A percentile compares a stretch with the other conserved stretches of the same genome.
Conservation (phyloP, 2,888 invertebrate species). For the Leptopterna dolabrata region DNA sequence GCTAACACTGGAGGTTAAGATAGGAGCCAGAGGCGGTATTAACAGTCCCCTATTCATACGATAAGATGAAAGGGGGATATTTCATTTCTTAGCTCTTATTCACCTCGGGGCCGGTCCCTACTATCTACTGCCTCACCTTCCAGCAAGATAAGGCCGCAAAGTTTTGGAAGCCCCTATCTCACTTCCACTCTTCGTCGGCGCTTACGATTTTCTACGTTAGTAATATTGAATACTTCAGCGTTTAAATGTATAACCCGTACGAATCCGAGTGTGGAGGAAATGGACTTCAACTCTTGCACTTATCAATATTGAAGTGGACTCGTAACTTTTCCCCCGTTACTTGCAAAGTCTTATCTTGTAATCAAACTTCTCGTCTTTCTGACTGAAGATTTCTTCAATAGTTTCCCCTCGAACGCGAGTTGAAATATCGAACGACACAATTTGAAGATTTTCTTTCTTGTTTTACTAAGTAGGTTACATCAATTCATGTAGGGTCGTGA, state of each 20-base stretch:
- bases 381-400: too few species aligned
- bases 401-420: too few species aligned
- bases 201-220: not conserved
- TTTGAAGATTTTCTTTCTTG: too few species aligned
- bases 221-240: not conserved
- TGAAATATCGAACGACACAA: too few species aligned
- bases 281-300: not conserved
- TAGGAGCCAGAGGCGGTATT: conserved; percentile 30
- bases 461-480: too few species aligned
- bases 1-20: conserved; percentile 27
- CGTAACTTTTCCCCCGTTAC: not conserved
- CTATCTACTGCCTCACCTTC: not conserved
- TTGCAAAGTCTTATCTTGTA: not conserved
- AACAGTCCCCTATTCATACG: conserved; percentile 46
- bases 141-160: conserved; percentile 17
- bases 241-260: not conserved
- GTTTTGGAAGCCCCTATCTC: conserved; percentile 17
- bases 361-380: not conserved
- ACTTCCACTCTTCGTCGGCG: not conserved
- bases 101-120: conserved; percentile 18
- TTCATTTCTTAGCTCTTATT: conserved; percentile 48
- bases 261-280: not conserved
- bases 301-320: not conserved
- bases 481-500: too few species aligned
- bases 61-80: conserved; percentile 43